A percentile compares a stretch with the other conserved stretches of the same genome.
Evolutionary conservation across 2,888 invertebrate species (phyloP).

Genomic region (Plutella xylostella): DNA sequence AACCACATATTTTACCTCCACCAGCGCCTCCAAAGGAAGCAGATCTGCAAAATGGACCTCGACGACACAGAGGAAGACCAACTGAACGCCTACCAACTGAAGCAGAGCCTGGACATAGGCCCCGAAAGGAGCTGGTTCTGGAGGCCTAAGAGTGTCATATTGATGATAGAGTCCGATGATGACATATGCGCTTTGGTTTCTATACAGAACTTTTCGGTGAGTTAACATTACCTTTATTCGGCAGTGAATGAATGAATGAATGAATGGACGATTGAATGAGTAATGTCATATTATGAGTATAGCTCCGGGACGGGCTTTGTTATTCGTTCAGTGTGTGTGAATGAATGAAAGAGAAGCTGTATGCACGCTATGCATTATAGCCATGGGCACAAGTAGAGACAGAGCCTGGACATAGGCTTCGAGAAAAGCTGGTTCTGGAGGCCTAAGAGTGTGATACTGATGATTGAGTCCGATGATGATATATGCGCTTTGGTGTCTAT

Average conservation of each 20-base stretch:
- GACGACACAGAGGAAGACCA: conserved; percentile 25
- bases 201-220: conserved; percentile 80
- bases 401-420: too few relatives aligned
- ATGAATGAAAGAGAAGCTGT: too few relatives aligned
- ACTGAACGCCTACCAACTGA: conserved; percentile 24
- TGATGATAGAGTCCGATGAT: conserved; percentile 74
- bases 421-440: conserved; percentile 41
- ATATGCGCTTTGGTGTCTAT: conserved; percentile 84
- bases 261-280: too few relatives aligned
- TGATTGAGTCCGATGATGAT: conserved; percentile 73
- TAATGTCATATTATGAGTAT: too few relatives aligned
- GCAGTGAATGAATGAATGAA: too few relatives aligned
- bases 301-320: too few relatives aligned
- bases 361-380: too few relatives aligned
- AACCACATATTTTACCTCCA: too few relatives aligned
- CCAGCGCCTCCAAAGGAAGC: conserved; percentile 56
- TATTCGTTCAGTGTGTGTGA: too few relatives aligned
- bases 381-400: too few relatives aligned
- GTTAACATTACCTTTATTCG: conserved; percentile 25
- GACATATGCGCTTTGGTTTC: conserved; percentile 82
- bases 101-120: conserved; percentile 23
- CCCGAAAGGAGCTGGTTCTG: conserved; percentile 35
- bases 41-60: conserved; percentile 68
- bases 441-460: conserved; percentile 69
- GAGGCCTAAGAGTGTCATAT: conserved; percentile 64